Percentiles rank a stretch among this genome's conserved stretches.
phyloP scores from a whole-genome alignment of 2,888 invertebrate species.

The Eupithecia subumbrata region DNA sequence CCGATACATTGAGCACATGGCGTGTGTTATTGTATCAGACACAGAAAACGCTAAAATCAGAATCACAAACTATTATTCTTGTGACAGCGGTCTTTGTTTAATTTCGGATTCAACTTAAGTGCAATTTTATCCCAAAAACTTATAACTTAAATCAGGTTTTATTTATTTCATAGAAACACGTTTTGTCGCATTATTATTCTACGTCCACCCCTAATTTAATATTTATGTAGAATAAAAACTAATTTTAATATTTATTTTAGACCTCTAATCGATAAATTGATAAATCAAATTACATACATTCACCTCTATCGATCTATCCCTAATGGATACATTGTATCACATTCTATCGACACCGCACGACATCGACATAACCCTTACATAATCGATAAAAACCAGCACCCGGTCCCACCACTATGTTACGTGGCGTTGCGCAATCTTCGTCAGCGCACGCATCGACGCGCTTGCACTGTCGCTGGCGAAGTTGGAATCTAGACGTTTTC shows the following conservation, averaged over 20 bases:
- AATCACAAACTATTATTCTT: not conserved
- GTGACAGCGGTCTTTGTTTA: not conserved
- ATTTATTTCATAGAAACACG: not conserved
- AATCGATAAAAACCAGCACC: conserved; percentile 29
- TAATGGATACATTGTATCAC: conserved; percentile 6
- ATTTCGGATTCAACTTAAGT: not conserved
- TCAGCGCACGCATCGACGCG: conserved; percentile 49
- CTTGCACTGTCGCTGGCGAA: conserved; percentile 52
- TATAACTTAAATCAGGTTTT: not conserved
- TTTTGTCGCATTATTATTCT: no score
- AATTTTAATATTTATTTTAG: not conserved
- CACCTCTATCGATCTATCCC: not conserved
- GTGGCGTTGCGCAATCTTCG: conserved; percentile 44
- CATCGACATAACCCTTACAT: conserved; percentile 33
- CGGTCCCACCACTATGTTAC: conserved; percentile 39
- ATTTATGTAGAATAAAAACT: not conserved
- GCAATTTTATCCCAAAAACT: not conserved
- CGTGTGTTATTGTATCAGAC: not conserved
- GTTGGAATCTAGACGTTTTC: conserved; percentile 17
- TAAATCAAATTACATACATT: not conserved
- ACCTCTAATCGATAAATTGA: not conserved
- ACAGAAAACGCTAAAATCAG: not conserved
- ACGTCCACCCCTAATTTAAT: no score
- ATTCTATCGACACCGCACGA: conserved; percentile 9
- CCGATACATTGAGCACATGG: not conserved